Base-by-base conservation (phyloP, 1,140 invertebrate species). In the Lucilia cuprina region DNA sequence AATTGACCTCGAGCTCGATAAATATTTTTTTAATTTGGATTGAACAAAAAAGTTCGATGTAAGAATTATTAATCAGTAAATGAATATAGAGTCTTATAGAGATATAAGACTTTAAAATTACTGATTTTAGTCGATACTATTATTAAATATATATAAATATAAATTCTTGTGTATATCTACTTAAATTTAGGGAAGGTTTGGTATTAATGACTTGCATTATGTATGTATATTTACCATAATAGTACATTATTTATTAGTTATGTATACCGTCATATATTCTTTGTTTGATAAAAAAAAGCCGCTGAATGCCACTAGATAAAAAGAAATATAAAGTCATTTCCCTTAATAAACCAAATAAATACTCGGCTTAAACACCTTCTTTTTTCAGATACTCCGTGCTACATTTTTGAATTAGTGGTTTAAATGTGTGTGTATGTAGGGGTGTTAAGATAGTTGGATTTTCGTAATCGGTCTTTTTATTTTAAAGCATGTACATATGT, bases 281-380 rank as follows among this genome's bases (percentile, higher is more conserved):
- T 10, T 41, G 74, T 77, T 77, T 77, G 74, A 77, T 77, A 77
- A 34, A 30, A 30, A n/a, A 34, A 77, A 77, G 74, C 74, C 74
- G 74, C 74, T 41, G 10, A 30, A 7, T 41, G 41, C 41, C 41
- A n/a, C n/a, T n/a, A n/a, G n/a, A n/a, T 34, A 75, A 14, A 2
- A 41, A 74, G 34, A 74, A 74, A 17, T 14, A 35, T 34, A 30
- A 12, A 77, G 74, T 77, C 74, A 77, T 35, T 77, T 77, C 74
- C 74, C 74, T 77, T 77, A 34, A 77, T 17, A 34, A 41, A 21
- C 74, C 74, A 41, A 41, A 41, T 41, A 10, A 41, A 41, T 41
- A 10, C 41, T 8, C 5, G 41, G 41, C 41, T 41, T 41, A 41
- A 41, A 55, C 17, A 14, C 50, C 7, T 14, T 17, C 13, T 55